These are phyloP conservation scores for Meiosimyza platycephala DNA, from an alignment of 2,888 invertebrate genomes.

Conservation along the genomic window DNA sequence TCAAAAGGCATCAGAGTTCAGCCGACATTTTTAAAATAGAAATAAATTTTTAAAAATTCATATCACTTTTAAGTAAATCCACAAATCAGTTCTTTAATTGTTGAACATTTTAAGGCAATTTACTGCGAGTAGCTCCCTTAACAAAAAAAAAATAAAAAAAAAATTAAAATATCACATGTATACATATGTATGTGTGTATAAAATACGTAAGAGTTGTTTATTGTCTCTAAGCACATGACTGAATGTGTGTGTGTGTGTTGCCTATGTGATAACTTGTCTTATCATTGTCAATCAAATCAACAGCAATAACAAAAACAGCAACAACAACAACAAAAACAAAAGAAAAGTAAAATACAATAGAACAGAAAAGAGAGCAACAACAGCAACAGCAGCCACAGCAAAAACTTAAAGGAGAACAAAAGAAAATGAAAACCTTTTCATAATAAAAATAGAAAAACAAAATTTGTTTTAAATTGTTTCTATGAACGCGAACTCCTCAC, in stretches of 20 bases:
- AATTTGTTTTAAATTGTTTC: no score
- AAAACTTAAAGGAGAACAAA: constrained; percentile 5
- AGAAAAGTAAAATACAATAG: no score
- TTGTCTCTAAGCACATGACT: constrained; percentile 6
- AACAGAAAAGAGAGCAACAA: constrained; percentile 1
- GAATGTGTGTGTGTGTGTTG: neutral
- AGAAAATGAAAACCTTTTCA: neutral
- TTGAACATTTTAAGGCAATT: no score
- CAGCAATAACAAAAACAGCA: neutral
- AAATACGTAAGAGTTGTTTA: neutral
- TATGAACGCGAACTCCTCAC: no score
- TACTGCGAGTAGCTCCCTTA: no score
- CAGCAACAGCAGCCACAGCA: neutral
- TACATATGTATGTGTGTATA: constrained; percentile 12
- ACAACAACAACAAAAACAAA: neutral
- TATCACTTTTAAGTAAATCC: no score
- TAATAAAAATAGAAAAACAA: no score
- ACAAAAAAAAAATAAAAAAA: no score
- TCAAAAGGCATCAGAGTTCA: no score
- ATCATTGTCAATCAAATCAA: constrained; percentile 39
- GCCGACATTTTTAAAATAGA: no score
- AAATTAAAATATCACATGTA: neutral
- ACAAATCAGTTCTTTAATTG: no score
- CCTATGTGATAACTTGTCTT: constrained; percentile 38
- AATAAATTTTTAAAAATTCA: no score